Percentiles rank a stretch among this genome's conserved stretches.
Evolutionary conservation across 2,797 vertebrate species (phyloP).

Genomic region (Spinibarbus caldwelli): DNA sequence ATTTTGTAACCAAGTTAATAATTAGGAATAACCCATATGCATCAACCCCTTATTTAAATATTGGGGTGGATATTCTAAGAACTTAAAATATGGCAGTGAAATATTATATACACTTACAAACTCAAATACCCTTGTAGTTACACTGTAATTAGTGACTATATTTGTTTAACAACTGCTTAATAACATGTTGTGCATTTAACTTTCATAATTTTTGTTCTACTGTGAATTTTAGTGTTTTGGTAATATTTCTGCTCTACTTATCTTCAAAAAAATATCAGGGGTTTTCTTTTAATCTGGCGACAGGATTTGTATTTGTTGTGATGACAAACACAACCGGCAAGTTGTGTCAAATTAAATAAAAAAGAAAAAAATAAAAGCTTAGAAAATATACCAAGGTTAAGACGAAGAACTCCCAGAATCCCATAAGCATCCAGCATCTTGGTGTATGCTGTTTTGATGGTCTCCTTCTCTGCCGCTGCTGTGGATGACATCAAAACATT

Average conservation of each 20-base stretch:
- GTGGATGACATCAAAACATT: slow-evolving; percentile 8
- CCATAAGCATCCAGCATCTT: slow-evolving; percentile 97
- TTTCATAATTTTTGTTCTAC: background rate
- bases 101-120: background rate
- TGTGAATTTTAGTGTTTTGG: slow-evolving; percentile 4
- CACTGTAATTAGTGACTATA: background rate
- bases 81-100: background rate
- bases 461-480: slow-evolving; percentile 96
- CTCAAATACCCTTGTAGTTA: background rate
- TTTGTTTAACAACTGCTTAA: background rate
- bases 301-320: slow-evolving; percentile 45
- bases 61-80: background rate
- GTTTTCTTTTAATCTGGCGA: slow-evolving; percentile 44
- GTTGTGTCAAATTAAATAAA: background rate
- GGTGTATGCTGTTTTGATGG: slow-evolving; percentile 89
- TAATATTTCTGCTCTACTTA: slow-evolving; percentile 18
- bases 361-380: background rate
- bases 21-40: background rate
- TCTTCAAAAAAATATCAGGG: slow-evolving; percentile 2
- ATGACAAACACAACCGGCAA: slow-evolving; percentile 30
- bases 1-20: background rate
- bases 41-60: background rate
- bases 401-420: slow-evolving; percentile 91
- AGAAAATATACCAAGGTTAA: slow-evolving; percentile 87
- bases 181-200: background rate